Evolutionary conservation across 2,888 invertebrate genomes (phyloP).

Genomic region (Scaptomyza parva): DNA sequence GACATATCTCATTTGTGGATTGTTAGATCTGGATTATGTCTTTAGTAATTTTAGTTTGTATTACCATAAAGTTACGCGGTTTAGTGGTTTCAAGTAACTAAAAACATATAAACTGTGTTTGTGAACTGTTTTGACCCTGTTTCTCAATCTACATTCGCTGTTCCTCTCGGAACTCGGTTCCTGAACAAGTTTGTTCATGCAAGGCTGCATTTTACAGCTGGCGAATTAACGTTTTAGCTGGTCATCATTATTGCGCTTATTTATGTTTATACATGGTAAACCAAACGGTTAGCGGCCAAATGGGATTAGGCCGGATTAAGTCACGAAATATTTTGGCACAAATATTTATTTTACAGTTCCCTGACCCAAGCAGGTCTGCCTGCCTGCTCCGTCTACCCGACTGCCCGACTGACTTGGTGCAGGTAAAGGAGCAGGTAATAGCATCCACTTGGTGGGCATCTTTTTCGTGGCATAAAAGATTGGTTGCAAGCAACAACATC

Average conservation of each 20-base stretch:
- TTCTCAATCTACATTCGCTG: neutral
- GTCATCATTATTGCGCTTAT: conserved; percentile 27
- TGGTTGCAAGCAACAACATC: neutral
- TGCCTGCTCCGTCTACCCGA: neutral
- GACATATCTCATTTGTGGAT: neutral
- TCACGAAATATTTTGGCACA: conserved; percentile 76
- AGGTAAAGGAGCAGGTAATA: conserved; percentile 9
- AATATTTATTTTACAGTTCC: conserved; percentile 64
- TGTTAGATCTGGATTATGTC: neutral
- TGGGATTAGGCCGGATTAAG: conserved; percentile 72
- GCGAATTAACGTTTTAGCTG: conserved; percentile 14
- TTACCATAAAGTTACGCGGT: neutral
- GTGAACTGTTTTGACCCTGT: conserved; percentile 10
- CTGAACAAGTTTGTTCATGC: conserved; percentile 31
- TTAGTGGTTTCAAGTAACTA: neutral
- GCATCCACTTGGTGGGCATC: too few relatives aligned
- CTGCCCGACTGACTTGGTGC: conserved; percentile 3
- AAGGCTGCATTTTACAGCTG: conserved; percentile 19
- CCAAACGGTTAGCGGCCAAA: conserved; percentile 50
- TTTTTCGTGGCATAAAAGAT: conserved; percentile 36
- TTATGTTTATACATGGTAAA: conserved; percentile 47
- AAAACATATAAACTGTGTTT: conserved; percentile 2
- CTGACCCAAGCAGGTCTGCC: conserved; percentile 37
- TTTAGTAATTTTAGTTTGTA: neutral
- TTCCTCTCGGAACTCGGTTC: neutral